Evolutionary conservation across 2,113 vertebrate species (phyloP).

Genomic region (Thunnus thynnus): DNA sequence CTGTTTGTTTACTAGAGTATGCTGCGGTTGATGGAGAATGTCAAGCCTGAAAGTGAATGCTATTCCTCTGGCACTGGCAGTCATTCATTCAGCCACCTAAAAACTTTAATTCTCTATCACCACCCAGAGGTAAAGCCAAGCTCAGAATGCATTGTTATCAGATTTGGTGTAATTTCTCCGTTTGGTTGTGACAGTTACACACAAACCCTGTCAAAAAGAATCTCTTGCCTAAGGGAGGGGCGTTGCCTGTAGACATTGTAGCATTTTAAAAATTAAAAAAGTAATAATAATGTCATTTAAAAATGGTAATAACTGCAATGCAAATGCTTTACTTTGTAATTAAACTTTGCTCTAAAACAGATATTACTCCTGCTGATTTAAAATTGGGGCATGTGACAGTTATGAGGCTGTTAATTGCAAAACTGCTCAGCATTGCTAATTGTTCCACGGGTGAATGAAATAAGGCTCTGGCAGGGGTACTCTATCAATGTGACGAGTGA

Average conservation of each 20-base stretch:
- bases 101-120: constrained; percentile 72
- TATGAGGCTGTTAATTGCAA: constrained; percentile 86
- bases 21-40: constrained; percentile 78
- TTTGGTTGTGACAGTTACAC: constrained; percentile 45
- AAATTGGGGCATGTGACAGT: constrained; percentile 87
- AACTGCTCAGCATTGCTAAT: constrained; percentile 88
- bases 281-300: constrained; percentile 76
- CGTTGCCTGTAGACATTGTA: constrained; percentile 43
- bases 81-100: constrained; percentile 69
- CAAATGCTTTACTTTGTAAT: constrained; percentile 85
- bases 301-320: constrained; percentile 82
- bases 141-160: constrained; percentile 53
- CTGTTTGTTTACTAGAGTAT: constrained; percentile 80
- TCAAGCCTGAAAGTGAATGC: constrained; percentile 73
- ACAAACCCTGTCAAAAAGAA: constrained; percentile 45
- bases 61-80: constrained; percentile 63
- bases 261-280: constrained; percentile 43
- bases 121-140: constrained; percentile 54
- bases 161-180: constrained; percentile 61
- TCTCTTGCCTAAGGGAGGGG: constrained; percentile 26
- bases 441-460: constrained; percentile 83
- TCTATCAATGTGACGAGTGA: constrained; percentile 75
- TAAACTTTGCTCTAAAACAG: constrained; percentile 87
- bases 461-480: constrained; percentile 77
- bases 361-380: constrained; percentile 84